Percentiles rank a stretch among this genome's conserved stretches.
Evolutionary conservation across 2,113 vertebrate genomes (phyloP).

Genomic region (Boulengeromyrus knoepffleri): DNA sequence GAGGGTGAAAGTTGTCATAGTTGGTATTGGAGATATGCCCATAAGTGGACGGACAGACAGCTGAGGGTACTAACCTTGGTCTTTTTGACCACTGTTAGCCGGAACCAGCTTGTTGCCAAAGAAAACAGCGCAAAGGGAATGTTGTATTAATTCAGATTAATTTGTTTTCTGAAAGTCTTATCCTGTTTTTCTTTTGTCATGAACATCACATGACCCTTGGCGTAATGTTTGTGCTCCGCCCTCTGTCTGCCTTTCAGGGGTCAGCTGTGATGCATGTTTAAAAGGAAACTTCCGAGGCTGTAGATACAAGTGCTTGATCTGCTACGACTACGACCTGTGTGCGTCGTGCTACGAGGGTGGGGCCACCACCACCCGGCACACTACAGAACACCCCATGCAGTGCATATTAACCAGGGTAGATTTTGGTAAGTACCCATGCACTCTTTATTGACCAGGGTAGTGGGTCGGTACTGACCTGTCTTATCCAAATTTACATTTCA

Average conservation of each 20-base stretch:
- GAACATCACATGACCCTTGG: background rate
- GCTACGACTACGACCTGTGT: slow-evolving; percentile 98
- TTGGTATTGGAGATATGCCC: background rate
- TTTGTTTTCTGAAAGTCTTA: background rate
- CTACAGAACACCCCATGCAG: slow-evolving; percentile 99
- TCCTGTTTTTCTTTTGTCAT: too few relatives aligned
- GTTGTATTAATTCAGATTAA: background rate
- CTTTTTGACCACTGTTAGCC: background rate
- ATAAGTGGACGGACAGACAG: background rate
- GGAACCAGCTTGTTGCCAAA: background rate
- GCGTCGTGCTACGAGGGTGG: slow-evolving; percentile 99
- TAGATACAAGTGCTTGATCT: slow-evolving; percentile 98
- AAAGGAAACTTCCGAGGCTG: slow-evolving; percentile 98
- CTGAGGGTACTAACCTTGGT: background rate
- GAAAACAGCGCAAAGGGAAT: background rate
- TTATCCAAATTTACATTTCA: background rate
- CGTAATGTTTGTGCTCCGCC: background rate
- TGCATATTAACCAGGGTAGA: slow-evolving; percentile 99
- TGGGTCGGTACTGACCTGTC: background rate
- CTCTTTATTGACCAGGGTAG: slow-evolving; percentile 22
- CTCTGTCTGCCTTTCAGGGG: slow-evolving; percentile 68
- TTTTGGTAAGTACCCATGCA: slow-evolving; percentile 78
- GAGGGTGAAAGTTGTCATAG: too few relatives aligned
- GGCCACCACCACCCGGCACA: slow-evolving; percentile 93
- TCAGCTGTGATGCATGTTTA: slow-evolving; percentile 99